phyloP scores from a whole-genome alignment of 2,888 invertebrate species.

The Nomada fucata region DNA sequence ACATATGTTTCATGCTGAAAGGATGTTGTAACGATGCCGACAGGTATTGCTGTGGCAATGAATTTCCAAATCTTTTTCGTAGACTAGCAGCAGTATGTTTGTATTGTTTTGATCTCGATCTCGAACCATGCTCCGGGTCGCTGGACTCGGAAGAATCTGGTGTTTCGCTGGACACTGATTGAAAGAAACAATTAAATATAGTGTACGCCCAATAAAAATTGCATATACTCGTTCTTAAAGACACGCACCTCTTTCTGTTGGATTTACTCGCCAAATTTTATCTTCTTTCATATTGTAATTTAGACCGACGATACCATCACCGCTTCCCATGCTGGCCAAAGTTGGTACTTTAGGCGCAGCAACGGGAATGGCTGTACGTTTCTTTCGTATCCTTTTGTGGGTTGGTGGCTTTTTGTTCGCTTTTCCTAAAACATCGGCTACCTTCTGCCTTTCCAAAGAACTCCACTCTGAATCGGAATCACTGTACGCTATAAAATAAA shows the following conservation, averaged over 20 bases:
- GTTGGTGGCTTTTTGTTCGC: constrained; percentile 89
- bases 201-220: background rate
- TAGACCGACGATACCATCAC: constrained; percentile 80
- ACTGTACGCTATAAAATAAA: constrained; percentile 88
- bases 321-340: constrained; percentile 85
- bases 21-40: constrained; percentile 81
- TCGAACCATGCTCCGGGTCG: constrained; percentile 79
- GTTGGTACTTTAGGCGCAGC: constrained; percentile 93
- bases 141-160: constrained; percentile 82
- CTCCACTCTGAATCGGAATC: constrained; percentile 96
- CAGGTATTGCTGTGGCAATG: constrained; percentile 78
- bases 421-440: constrained; percentile 87
- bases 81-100: constrained; percentile 75
- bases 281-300: constrained; percentile 83
- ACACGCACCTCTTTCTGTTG: constrained; percentile 82
- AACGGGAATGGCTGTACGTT: constrained; percentile 92
- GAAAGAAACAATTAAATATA: constrained; percentile 5
- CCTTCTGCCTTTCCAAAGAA: constrained; percentile 88
- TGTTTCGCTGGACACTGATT: constrained; percentile 81
- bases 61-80: constrained; percentile 82
- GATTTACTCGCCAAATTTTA: constrained; percentile 82
- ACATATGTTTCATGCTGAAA: constrained; percentile 81
- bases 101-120: constrained; percentile 79
- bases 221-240: background rate
- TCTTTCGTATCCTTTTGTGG: constrained; percentile 90